Evolutionary conservation across 2,113 vertebrate species (phyloP).

Genomic region (Lycaon pictus): DNA sequence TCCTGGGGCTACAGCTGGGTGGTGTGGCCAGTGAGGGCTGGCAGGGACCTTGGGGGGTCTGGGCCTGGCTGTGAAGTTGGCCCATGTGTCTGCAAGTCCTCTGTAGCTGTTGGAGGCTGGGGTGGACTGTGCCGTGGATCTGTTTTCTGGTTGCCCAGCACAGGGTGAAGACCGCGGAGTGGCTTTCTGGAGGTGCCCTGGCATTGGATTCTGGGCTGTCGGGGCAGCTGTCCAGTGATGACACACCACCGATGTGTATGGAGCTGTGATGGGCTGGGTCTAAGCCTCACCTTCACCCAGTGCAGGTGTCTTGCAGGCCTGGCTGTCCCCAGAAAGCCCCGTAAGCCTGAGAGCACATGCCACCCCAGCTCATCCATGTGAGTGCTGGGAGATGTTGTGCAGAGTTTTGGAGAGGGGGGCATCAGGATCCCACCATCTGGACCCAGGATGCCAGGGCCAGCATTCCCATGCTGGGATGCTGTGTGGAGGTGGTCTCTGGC

Average conservation of each 20-base stretch:
- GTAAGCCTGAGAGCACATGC: not conserved
- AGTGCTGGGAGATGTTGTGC: not conserved
- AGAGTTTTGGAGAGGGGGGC: not conserved
- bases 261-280: not conserved
- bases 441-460: not conserved
- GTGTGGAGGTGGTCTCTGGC: not conserved
- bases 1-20: not conserved
- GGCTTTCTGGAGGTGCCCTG: too few relatives aligned
- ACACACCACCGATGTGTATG: accelerated
- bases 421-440: too few relatives aligned
- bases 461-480: not conserved
- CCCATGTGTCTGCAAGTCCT: not conserved
- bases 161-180: not conserved
- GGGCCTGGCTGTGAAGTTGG: not conserved
- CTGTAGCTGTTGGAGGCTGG: not conserved
- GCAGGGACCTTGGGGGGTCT: not conserved
- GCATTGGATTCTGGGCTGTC: too few relatives aligned
- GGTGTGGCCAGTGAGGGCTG: accelerated
- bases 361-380: not conserved
- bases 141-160: accelerated
- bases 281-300: not conserved
- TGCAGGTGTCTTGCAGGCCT: not conserved
- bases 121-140: accelerated
- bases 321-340: not conserved
- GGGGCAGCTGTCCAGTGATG: accelerated